Percentiles rank a stretch among this genome's conserved stretches.
phyloP scores from a whole-genome alignment of 1,140 invertebrate genomes.

The Pseudachorutes palmiensis region DNA sequence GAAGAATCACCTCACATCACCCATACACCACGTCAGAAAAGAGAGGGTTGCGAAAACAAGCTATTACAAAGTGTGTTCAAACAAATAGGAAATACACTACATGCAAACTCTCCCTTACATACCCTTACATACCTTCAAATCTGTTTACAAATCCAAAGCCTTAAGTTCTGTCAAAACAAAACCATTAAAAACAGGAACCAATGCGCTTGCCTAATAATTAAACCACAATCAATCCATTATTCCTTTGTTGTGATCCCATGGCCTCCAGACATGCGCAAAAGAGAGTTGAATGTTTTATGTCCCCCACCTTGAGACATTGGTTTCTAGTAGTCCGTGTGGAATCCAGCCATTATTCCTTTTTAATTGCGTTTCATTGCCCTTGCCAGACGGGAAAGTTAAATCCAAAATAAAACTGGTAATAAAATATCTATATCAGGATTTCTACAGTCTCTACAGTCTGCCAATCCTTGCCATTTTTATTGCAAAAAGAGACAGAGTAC shows the following conservation, averaged over 20 bases:
- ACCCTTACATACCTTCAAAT: too few species aligned
- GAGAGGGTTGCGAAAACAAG: too few species aligned
- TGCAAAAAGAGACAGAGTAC: background rate
- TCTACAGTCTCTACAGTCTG: background rate
- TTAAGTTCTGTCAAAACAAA: constrained; percentile 3
- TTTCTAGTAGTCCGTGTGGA: background rate
- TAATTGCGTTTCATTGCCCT: constrained; percentile 2
- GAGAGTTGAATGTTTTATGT: background rate
- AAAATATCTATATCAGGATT: constrained; percentile 13
- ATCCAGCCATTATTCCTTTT: background rate
- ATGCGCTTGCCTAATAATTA: too few species aligned
- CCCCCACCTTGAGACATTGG: constrained; percentile 6
- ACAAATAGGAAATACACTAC: too few species aligned
- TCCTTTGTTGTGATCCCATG: constrained; percentile 1
- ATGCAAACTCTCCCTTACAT: too few species aligned
- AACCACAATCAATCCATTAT: too few species aligned
- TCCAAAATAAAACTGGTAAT: background rate
- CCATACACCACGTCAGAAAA: too few species aligned
- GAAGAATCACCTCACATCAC: too few species aligned
- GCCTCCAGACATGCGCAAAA: background rate
- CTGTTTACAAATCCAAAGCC: background rate
- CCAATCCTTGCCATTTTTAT: background rate
- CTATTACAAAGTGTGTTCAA: too few species aligned
- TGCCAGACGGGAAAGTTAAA: background rate
- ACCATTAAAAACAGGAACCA: background rate